phyloP scores from a whole-genome alignment of 2,888 invertebrate genomes.

The Sialis lutaria region DNA sequence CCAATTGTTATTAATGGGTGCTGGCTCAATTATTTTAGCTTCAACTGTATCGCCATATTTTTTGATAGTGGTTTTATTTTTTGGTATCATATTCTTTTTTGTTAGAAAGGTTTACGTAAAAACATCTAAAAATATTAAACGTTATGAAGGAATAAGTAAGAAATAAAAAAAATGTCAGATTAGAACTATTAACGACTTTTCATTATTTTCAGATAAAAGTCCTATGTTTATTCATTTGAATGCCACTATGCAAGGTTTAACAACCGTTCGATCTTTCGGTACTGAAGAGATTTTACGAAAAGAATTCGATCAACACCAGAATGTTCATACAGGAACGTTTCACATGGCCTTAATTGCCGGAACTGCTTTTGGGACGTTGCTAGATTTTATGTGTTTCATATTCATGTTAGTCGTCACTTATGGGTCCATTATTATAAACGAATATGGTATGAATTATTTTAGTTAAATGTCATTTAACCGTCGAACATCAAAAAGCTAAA shows the following conservation, averaged over 20 bases:
- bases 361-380: constrained; percentile 44
- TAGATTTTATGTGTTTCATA: constrained; percentile 43
- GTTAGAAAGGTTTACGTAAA: constrained; percentile 45
- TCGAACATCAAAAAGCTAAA: background rate
- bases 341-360: constrained; percentile 45
- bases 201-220: constrained; percentile 44
- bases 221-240: constrained; percentile 72
- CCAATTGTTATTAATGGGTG: constrained; percentile 30
- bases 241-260: constrained; percentile 59
- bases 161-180: constrained; percentile 9
- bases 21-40: constrained; percentile 34
- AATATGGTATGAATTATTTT: background rate
- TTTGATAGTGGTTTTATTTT: constrained; percentile 27
- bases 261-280: constrained; percentile 62
- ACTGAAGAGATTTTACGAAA: constrained; percentile 43
- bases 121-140: constrained; percentile 52
- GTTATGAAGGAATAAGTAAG: constrained; percentile 48
- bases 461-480: background rate
- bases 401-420: constrained; percentile 47
- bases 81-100: constrained; percentile 40
- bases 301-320: constrained; percentile 36
- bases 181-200: constrained; percentile 16
- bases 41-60: constrained; percentile 32
- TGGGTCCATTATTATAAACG: constrained; percentile 35
- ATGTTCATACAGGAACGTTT: constrained; percentile 48